These are phyloP conservation scores for Aurelia sp. DNA, from an alignment of 30 jellyfish, hydroid and myxozoan species.

Conservation along the genomic window DNA sequence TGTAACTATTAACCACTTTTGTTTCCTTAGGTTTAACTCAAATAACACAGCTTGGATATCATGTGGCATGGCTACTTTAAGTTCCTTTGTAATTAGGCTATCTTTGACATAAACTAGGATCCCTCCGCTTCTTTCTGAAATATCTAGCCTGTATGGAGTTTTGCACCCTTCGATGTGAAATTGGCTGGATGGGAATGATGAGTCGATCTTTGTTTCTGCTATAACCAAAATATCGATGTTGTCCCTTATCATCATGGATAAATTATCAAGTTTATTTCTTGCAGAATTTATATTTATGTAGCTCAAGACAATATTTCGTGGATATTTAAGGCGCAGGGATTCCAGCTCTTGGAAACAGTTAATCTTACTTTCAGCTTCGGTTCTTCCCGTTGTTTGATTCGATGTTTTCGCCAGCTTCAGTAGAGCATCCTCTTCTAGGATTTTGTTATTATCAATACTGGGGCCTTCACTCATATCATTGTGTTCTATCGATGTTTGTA, in stretches of 20 bases:
- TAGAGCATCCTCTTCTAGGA: not conserved
- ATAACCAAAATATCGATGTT: slow-evolving; percentile 7
- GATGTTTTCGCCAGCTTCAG: not conserved
- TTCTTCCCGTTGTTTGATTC: not conserved
- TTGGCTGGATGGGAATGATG: slow-evolving; percentile 7
- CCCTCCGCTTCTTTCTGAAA: too few species aligned
- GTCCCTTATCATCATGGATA: not conserved
- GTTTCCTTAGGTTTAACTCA: too few species aligned
- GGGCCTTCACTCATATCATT: slow-evolving; percentile 1
- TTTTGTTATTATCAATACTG: not conserved
- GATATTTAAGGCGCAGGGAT: too few species aligned
- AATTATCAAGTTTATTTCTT: slow-evolving; percentile 6
- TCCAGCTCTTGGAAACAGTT: not conserved
- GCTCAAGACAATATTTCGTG: not conserved
- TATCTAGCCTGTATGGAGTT: too few species aligned
- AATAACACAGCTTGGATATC: too few species aligned
- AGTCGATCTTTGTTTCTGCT: not conserved
- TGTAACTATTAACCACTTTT: too few species aligned
- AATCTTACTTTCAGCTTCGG: not conserved
- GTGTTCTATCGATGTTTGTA: too few species aligned
- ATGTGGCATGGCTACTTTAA: too few species aligned
- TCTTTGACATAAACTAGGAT: too few species aligned
- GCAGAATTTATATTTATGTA: slow-evolving; percentile 5
- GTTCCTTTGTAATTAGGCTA: too few species aligned
- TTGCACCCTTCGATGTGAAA: not conserved